Base-by-base conservation (phyloP, 2,797 vertebrate genomes). In the Coregonus suidteri region DNA sequence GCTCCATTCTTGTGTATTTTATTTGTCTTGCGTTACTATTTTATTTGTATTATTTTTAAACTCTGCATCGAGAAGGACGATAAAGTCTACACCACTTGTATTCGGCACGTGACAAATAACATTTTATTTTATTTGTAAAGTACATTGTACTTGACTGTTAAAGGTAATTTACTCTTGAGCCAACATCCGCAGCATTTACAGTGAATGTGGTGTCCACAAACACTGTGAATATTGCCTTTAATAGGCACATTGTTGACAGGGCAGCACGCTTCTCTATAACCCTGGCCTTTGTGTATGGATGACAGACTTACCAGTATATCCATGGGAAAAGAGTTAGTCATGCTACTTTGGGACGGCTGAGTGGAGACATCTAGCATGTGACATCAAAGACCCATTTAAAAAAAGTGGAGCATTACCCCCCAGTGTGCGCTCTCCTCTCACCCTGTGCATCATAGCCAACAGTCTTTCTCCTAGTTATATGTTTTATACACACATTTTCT, bases 321-420 rank as follows among this genome's bases (percentile, higher is more conserved):
- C 53, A 56, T 16, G 15, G 53, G 53, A 15, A 30, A 25, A n/a
- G 4, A 30, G 20, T 11, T 65, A 25, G 9, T 71, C 34, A 71
- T 25, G 41, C 41, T 51, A 71, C 9, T 35, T 51, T 30, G 4
- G 18, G 20, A 20, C 16, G 16, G 37, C 20, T 25, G 16, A 71
- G 41, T 37, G 67, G 67, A 25, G n/a, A 71, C 18, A 25, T 20
- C 37, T 1, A 37, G 13, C 69, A 71, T 51, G 37, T 71, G 69
- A 71, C 69, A 71, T 71, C 41, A 71, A 71, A 51, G 18, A 70
- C 18, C 69, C n/a, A 41, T 25, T 25, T 25, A 25, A 25, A 25
- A 25, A 25, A 25, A 25, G 25, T 25, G 25, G 25, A 25, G 25
- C 25, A 25, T 25, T 25, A 25, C 25, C 25, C 31, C 65, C 65